phyloP scores from a whole-genome alignment of 1,140 invertebrate species.

The Leptinotarsa undecemlineata region DNA sequence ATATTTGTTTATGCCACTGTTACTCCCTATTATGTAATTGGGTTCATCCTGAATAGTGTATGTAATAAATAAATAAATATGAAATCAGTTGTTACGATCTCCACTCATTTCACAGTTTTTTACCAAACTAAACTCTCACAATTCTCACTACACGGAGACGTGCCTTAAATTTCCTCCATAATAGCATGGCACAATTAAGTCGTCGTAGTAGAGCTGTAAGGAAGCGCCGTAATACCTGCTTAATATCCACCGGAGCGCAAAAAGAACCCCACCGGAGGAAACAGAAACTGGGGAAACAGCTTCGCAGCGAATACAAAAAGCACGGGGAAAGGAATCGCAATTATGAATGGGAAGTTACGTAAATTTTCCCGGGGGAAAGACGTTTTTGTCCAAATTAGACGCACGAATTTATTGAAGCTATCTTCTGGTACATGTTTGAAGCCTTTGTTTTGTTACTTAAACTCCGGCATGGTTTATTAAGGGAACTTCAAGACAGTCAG shows the following conservation, averaged over 20 bases:
- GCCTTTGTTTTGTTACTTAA: not conserved
- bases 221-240: conserved; percentile 14
- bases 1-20: too few relatives aligned
- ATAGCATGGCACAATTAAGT: conserved; percentile 10
- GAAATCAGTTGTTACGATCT: too few relatives aligned
- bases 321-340: conserved; percentile 12
- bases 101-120: too few relatives aligned
- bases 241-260: conserved; percentile 10
- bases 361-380: conserved; percentile 11
- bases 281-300: conserved; percentile 8
- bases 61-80: too few relatives aligned
- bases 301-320: not conserved
- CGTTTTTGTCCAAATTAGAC: conserved; percentile 17
- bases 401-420: not conserved
- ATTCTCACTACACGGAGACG: not conserved
- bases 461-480: too few relatives aligned
- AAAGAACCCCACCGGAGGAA: not conserved
- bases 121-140: too few relatives aligned
- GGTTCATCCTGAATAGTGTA: too few relatives aligned
- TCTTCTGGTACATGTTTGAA: not conserved
- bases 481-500: too few relatives aligned
- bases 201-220: not conserved
- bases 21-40: too few relatives aligned
- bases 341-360: conserved; percentile 21
- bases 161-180: not conserved